Evolutionary conservation across 1,140 invertebrate genomes (phyloP).

Genomic region (Brachionus plicatilis): DNA sequence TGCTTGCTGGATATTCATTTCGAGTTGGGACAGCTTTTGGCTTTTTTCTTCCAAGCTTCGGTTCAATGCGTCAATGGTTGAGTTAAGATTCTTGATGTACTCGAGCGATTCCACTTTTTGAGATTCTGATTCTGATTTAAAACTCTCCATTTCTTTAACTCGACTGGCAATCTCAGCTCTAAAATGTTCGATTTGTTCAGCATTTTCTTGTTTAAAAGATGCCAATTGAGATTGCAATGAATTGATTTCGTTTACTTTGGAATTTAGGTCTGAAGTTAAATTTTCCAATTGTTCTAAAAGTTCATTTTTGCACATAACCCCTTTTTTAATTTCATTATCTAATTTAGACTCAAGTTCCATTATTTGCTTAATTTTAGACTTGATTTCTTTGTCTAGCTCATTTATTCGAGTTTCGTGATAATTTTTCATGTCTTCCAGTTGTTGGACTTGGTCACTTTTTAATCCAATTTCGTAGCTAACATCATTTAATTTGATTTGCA

Average conservation of each 20-base stretch:
- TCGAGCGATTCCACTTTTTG: background rate
- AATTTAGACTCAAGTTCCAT: background rate
- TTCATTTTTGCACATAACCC: background rate
- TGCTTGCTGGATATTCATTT: background rate
- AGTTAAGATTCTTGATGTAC: background rate
- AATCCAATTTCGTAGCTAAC: background rate
- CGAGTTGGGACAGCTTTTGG: background rate
- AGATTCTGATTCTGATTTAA: background rate
- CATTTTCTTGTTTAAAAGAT: background rate
- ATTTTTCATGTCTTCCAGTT: background rate
- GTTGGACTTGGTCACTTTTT: background rate
- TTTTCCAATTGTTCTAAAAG: background rate
- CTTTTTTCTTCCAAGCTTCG: background rate
- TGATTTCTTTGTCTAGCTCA: conserved; percentile 4
- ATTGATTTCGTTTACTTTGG: background rate
- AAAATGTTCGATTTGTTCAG: background rate
- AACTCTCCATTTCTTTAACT: background rate
- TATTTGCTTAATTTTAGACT: conserved; percentile 15
- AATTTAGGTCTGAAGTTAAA: background rate
- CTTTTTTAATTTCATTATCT: background rate
- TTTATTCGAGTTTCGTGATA: background rate
- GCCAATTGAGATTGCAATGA: background rate
- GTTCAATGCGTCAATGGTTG: background rate
- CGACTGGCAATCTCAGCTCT: background rate
- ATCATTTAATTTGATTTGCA: background rate